A percentile compares a stretch with the other conserved stretches of the same genome.
Evolutionary conservation across 92 coral and sea anemone species (phyloP).

Genomic region (Bergia sp.): DNA sequence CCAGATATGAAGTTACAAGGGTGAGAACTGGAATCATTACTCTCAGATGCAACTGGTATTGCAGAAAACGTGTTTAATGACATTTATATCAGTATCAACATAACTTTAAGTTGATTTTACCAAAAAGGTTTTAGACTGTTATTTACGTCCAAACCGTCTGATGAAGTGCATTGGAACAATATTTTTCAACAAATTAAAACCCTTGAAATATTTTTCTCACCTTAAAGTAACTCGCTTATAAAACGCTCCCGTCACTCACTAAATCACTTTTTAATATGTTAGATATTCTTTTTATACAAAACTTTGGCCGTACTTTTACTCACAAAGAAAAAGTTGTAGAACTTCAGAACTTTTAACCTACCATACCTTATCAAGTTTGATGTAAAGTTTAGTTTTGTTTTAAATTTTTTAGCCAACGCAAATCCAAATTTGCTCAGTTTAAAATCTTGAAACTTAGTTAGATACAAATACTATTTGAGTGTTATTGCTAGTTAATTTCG

Average conservation of each 20-base stretch:
- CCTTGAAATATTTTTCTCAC: neutral
- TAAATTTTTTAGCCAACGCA: constrained; percentile 12
- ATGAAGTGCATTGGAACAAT: neutral
- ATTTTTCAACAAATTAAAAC: neutral
- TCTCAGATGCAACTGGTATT: neutral
- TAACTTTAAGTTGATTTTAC: neutral
- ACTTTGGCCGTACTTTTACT: neutral
- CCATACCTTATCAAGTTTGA: neutral
- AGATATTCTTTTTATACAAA: neutral
- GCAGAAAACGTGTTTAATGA: no score
- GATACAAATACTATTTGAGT: neutral
- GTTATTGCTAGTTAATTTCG: no score
- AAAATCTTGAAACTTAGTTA: neutral
- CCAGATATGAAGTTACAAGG: no score
- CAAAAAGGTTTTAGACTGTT: neutral
- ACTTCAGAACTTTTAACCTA: neutral
- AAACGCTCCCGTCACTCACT: neutral
- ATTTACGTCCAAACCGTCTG: neutral
- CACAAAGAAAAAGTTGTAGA: neutral
- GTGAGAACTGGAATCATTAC: neutral
- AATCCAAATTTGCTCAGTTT: neutral
- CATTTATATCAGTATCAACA: neutral
- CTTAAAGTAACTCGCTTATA: neutral
- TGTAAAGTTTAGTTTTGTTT: constrained; percentile 10
- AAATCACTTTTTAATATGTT: neutral